A percentile compares a stretch with the other conserved stretches of the same genome.
Conservation (phyloP, 2,797 vertebrate species). For the Setipinna tenuifilis region DNA sequence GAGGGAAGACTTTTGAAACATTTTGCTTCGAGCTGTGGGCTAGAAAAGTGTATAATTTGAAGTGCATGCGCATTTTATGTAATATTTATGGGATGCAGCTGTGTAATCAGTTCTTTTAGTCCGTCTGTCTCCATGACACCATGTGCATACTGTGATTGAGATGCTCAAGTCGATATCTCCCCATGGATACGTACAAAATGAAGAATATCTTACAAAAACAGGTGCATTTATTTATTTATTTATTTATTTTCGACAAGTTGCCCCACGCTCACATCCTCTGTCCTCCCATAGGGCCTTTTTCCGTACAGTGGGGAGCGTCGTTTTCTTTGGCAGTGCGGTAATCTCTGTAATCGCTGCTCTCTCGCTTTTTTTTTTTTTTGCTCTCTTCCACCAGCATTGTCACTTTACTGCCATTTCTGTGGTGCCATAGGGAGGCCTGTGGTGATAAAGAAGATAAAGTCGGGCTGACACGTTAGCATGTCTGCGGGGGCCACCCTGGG, state of each 20-base stretch:
- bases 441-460: constrained; percentile 70
- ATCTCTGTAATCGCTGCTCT: constrained; percentile 6
- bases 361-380: no score
- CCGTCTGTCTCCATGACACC: background rate
- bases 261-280: background rate
- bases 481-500: constrained; percentile 59
- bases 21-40: background rate
- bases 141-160: background rate
- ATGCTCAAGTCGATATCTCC: background rate
- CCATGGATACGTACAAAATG: background rate
- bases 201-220: background rate
- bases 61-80: background rate
- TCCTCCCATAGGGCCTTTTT: constrained; percentile 14
- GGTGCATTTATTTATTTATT: background rate
- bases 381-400: background rate
- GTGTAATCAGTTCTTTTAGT: background rate
- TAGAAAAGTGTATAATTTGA: background rate
- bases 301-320: background rate
- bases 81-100: background rate
- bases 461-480: constrained; percentile 71
- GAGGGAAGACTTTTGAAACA: background rate
- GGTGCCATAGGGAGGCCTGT: constrained; percentile 26
- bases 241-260: constrained; percentile 7
- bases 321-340: constrained; percentile 21
- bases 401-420: background rate